phyloP scores from a whole-genome alignment of 2,888 invertebrate genomes.

The Melitaea athalia region DNA sequence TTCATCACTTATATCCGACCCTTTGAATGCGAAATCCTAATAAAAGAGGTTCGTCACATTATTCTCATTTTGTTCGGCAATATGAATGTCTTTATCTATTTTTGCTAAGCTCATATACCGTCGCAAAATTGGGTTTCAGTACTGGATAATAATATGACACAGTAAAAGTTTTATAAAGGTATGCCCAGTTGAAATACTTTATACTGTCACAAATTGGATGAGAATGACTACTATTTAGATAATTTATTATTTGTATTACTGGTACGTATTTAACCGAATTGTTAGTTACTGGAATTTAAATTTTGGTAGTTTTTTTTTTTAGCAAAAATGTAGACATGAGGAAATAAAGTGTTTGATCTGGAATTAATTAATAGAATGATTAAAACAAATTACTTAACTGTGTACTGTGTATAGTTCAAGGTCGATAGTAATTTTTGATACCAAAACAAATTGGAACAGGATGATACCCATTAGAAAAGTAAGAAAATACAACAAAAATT shows the following conservation, averaged over 20 bases:
- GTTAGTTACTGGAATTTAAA: not conserved
- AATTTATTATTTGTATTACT: constrained; percentile 2
- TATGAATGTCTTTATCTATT: constrained; percentile 25
- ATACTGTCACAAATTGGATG: not conserved
- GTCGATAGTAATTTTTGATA: too few species aligned
- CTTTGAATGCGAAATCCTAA: constrained; percentile 16
- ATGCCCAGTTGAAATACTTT: not conserved
- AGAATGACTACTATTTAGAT: constrained; percentile 1
- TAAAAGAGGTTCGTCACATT: constrained; percentile 23
- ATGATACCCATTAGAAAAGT: too few species aligned
- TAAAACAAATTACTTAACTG: too few species aligned
- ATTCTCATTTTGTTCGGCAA: constrained; percentile 18
- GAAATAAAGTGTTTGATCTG: not conserved
- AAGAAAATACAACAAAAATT: too few species aligned
- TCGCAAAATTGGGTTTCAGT: constrained; percentile 12
- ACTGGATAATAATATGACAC: constrained; percentile 9
- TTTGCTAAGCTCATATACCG: constrained; percentile 18
- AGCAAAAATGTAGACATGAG: not conserved
- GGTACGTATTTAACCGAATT: not conserved
- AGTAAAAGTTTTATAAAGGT: not conserved
- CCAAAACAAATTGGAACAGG: too few species aligned
- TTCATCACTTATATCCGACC: constrained; percentile 6
- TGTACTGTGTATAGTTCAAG: too few species aligned
- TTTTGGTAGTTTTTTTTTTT: too few species aligned
- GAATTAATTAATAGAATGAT: too few species aligned